Evolutionary conservation across 2,888 invertebrate species (phyloP).

Genomic region (Empis livida): DNA sequence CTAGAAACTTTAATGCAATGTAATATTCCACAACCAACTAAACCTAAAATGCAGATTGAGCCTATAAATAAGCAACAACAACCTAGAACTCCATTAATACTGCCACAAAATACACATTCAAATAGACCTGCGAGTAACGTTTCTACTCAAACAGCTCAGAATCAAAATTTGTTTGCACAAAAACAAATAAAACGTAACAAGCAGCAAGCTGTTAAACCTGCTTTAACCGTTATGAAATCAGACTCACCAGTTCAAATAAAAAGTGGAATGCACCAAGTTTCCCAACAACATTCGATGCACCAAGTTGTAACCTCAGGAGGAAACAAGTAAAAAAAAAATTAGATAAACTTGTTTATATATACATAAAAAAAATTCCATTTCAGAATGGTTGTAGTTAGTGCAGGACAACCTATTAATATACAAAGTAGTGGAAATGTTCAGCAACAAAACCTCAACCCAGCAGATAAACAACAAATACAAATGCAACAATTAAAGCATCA

Average conservation of each 20-base stretch:
- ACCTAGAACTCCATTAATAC: conserved; percentile 38
- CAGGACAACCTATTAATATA: conserved; percentile 31
- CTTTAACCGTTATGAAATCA: conserved; percentile 43
- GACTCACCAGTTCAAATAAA: conserved; percentile 31
- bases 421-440: conserved; percentile 29
- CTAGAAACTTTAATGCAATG: conserved; percentile 31
- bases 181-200: conserved; percentile 59
- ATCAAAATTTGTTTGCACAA: conserved; percentile 33
- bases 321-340: conserved; percentile 37
- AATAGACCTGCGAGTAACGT: conserved; percentile 70
- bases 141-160: conserved; percentile 62
- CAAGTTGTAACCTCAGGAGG: conserved; percentile 38
- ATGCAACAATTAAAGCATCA: conserved; percentile 24
- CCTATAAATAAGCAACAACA: conserved; percentile 31
- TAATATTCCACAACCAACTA: conserved; percentile 32
- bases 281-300: conserved; percentile 34
- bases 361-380: no score
- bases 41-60: conserved; percentile 41
- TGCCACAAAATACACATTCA: conserved; percentile 45
- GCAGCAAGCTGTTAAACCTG: conserved; percentile 53
- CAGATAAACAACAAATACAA: conserved; percentile 32
- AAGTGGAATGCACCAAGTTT: conserved; percentile 30
- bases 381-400: conserved; percentile 37
- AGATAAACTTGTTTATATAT: not conserved
- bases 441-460: conserved; percentile 14